Percentiles rank a stretch among this genome's conserved stretches.
These are phyloP conservation scores for Miniopterus natalensis DNA, from an alignment of 2,113 vertebrate genomes.

Conservation along the genomic window DNA sequence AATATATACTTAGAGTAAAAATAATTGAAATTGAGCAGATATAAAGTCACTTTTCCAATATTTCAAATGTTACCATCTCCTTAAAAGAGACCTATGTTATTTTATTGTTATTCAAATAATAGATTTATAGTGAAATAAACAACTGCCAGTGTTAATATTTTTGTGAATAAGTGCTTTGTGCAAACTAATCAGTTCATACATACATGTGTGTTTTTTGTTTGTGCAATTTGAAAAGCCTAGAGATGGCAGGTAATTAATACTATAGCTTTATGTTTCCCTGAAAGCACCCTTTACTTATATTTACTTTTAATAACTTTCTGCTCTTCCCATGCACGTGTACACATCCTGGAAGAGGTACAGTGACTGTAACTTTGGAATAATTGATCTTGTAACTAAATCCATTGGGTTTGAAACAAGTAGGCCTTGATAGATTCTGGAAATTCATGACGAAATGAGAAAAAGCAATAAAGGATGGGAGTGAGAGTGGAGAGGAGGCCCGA, in stretches of 20 bases:
- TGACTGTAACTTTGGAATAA: not conserved
- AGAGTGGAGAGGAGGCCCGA: not conserved
- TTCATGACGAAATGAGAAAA: not conserved
- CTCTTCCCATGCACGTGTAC: not conserved
- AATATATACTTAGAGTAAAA: not conserved
- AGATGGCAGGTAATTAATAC: not conserved
- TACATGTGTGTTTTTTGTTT: not conserved
- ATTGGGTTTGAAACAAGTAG: not conserved
- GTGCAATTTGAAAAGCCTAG: not conserved
- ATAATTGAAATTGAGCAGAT: not conserved
- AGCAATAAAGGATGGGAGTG: not conserved
- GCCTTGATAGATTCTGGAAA: not conserved
- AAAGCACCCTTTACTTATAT: not conserved
- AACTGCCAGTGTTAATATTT: not conserved
- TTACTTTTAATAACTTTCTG: not conserved
- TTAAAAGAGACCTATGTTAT: not conserved
- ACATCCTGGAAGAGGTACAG: not conserved
- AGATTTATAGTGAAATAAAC: not conserved
- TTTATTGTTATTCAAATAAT: not conserved
- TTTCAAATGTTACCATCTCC: not conserved
- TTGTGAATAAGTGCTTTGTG: not conserved
- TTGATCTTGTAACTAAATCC: not conserved
- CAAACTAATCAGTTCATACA: not conserved
- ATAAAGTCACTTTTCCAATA: not conserved
- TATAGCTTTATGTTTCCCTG: not conserved